These are phyloP conservation scores for Tor tambroides DNA, from an alignment of 2,113 vertebrate species.

Conservation along the genomic window DNA sequence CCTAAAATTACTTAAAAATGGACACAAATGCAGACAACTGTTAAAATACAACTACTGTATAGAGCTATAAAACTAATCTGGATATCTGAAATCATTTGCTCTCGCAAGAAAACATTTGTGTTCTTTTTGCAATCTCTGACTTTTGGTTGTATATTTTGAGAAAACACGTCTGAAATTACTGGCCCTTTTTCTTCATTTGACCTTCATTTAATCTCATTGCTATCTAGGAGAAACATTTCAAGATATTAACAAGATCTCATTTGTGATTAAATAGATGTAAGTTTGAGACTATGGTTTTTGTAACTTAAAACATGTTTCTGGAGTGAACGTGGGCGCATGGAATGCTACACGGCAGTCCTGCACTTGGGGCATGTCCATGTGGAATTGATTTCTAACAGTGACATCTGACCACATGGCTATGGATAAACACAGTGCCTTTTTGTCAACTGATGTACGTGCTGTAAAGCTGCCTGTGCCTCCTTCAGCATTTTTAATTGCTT, in stretches of 20 bases:
- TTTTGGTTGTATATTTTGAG: not conserved
- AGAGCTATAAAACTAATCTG: not conserved
- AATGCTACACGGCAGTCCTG: not conserved
- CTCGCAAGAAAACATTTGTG: not conserved
- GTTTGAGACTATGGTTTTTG: not conserved
- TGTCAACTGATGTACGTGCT: conserved; percentile 11
- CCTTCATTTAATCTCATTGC: not conserved
- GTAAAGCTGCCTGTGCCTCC: conserved; percentile 35
- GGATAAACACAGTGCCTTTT: conserved; percentile 45
- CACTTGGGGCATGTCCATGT: conserved; percentile 19
- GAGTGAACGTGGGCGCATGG: not conserved
- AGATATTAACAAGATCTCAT: not conserved
- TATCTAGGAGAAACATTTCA: not conserved
- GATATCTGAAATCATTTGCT: not conserved
- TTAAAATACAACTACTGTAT: not conserved
- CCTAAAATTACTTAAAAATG: not conserved
- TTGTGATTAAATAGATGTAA: not conserved
- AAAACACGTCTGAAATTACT: not conserved
- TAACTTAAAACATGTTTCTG: not conserved
- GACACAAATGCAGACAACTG: not conserved
- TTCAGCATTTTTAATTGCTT: conserved; percentile 15
- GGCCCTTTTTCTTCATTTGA: not conserved
- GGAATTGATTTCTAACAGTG: conserved; percentile 12
- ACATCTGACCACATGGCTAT: not conserved
- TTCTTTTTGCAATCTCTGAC: not conserved